Base-by-base conservation (phyloP, 2,797 vertebrate species). In the Dermochelys coriacea region DNA sequence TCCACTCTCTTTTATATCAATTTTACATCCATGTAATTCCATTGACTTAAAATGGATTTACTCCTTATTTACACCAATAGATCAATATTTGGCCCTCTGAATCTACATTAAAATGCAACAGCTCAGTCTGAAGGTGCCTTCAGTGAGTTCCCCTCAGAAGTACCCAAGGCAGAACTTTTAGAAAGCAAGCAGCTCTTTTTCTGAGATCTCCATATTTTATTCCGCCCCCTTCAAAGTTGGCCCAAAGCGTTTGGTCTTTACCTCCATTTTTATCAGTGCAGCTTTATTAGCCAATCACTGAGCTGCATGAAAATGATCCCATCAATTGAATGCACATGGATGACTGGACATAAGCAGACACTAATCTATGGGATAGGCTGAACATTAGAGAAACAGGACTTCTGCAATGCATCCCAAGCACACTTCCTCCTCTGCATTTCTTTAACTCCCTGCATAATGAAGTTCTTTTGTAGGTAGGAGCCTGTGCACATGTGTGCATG, bases 401-500 rank as follows among this genome's bases (percentile, higher is more conserved):
- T 41, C 25, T 41, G 68, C 37, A 74, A 6, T 41, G n/a, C n/a
- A 25, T 74, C 68, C 8, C 31, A 12, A 45, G n/a, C 79, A 80
- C 29, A 93, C 4, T 57, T 21, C 16, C 1, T 34, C 34, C 15
- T 21, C 50, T 12, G 7, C 11, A 3, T 61, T 93, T 79, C 5
- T 71, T 68, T 12, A 6, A 49, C 47, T 19, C 52, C 3, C 21
- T 75, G 14, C 51, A 59, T 5, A 8, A 31, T 8, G 16, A 54
- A 54, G 45, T n/a, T 71, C 10, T 84, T 55, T 50, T 1, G 34
- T 6, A 41, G 37, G 6, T 37, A 45, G 3, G 8, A 64, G 31
- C 59, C 31, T 7, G 31, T 8, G 59, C 31, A 61, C 6, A 6
- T 0, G 0, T 6, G 27, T 10, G 41, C 16, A 14, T 71, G 55